Evolutionary conservation across 2,113 vertebrate genomes (phyloP), one percentile per base, ranked within the genome.

Genomic region (Brachypteracias leptosomus): DNA sequence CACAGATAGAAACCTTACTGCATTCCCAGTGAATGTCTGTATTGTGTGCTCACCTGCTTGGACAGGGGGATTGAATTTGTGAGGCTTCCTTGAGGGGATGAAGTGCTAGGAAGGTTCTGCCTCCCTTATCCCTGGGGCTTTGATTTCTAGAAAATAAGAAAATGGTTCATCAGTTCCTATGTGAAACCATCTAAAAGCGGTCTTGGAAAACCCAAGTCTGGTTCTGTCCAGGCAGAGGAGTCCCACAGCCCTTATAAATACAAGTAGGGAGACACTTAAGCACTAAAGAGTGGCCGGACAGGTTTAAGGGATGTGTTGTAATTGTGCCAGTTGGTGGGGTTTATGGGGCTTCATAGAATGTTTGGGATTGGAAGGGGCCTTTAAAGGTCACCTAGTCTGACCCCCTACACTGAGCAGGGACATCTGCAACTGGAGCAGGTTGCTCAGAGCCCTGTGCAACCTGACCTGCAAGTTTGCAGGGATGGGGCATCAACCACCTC

Each of bases 41-140:
- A 3, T 6, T 9, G 11, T 42, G 33, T 29, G 20, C 10, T 7
- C 14, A 10, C 20, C 38, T 59, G 57, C 19, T 20, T 4, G 4
- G 65, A 18, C 2, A 0, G 0, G 22, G 16, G 5, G 0, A 21
- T 36, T 58, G 47, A 51, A 51, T 3, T 18, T 26, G 14, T 1
- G 38, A 47, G n/a, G 44, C 55, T 70, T 13, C 61, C 5, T 19
- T 9, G 11, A 15, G 5, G 3, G 8, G n/a, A 7, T 2, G 1
- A 38, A 21, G 76, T 6, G 24, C 24, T 26, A 47, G 17, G 35
- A 3, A 22, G 9, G 9, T 31, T 49, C 18, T 35, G 8, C 18
- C 13, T 68, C 26, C 8, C 5, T 6, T 28, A 19, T 3, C n/a
- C 8, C 19, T 20, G 18, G 3, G 4, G 21, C 35, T 72, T 9